Percentiles rank a stretch among this genome's conserved stretches.
Conservation (phyloP, 2,113 vertebrate genomes). For the Pelmatolapia mariae region DNA sequence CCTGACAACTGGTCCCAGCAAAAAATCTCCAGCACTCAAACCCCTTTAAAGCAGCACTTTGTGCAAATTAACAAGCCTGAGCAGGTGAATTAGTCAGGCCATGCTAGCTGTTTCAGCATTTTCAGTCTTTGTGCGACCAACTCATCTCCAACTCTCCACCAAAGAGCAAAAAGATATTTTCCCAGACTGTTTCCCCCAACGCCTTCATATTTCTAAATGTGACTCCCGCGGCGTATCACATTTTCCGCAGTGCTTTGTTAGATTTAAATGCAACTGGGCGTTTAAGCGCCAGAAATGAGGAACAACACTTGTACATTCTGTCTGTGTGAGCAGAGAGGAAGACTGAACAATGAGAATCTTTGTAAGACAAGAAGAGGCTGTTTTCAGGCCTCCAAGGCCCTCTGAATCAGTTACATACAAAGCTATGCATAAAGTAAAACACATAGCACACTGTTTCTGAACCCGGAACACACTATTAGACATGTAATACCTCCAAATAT, state of each 20-base stretch:
- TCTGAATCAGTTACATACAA: slow-evolving; percentile 17
- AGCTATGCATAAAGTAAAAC: slow-evolving; percentile 1
- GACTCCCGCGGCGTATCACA: not conserved
- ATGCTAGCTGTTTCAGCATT: not conserved
- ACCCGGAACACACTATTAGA: not conserved
- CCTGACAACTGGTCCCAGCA: not conserved
- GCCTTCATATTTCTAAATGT: not conserved
- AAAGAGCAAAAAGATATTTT: not conserved
- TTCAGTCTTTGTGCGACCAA: not conserved
- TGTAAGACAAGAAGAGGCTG: slow-evolving; percentile 44
- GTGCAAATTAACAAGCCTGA: not conserved
- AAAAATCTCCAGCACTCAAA: not conserved
- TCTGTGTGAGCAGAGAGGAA: slow-evolving; percentile 6
- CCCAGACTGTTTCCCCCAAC: not conserved
- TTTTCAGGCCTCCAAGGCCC: slow-evolving; percentile 27
- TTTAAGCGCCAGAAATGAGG: not conserved
- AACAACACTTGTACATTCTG: slow-evolving; percentile 18
- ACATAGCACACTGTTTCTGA: slow-evolving; percentile 4
- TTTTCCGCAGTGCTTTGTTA: not conserved
- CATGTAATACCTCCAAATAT: not conserved
- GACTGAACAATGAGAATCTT: slow-evolving; percentile 50
- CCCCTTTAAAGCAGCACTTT: not conserved
- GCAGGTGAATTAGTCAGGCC: not conserved
- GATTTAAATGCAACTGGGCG: not conserved
- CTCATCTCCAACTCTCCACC: not conserved